Evolutionary conservation across 2,797 vertebrate species (phyloP).

Genomic region (Erethizon dorsatum): DNA sequence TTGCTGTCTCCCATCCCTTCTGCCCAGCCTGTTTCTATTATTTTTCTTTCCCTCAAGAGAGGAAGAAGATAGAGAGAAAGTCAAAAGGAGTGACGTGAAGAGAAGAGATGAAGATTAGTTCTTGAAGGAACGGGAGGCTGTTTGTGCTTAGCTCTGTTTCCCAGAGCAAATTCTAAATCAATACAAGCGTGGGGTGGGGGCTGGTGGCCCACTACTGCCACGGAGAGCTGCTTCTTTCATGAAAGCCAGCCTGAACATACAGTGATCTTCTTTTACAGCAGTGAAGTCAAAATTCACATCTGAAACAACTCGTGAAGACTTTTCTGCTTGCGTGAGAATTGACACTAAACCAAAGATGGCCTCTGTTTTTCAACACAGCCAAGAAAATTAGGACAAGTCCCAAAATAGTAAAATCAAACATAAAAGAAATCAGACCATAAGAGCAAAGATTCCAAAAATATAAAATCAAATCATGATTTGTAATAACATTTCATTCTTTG

Average conservation of each 20-base stretch:
- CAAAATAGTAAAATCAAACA: conserved; percentile 1
- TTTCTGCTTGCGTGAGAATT: neutral
- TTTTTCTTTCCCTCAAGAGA: conserved; percentile 16
- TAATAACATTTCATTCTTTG: neutral
- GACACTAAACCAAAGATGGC: conserved; percentile 23
- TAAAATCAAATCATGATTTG: neutral
- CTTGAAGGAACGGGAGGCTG: neutral
- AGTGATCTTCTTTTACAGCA: conserved; percentile 29
- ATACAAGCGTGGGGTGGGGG: neutral
- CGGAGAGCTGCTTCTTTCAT: neutral
- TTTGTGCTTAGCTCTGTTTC: neutral
- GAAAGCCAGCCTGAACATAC: neutral
- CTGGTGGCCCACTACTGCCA: neutral
- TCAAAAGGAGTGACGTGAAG: neutral
- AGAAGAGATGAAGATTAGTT: neutral
- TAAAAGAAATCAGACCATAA: neutral
- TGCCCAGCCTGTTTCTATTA: neutral
- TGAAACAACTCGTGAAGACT: neutral
- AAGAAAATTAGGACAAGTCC: conserved; percentile 36
- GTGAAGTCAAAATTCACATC: neutral
- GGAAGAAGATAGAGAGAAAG: neutral
- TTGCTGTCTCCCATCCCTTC: neutral
- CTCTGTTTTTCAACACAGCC: neutral
- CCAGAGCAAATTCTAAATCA: neutral
- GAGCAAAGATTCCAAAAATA: neutral